These are phyloP conservation scores for Erannis defoliaria DNA, from an alignment of 2,888 invertebrate genomes.

Conservation along the genomic window DNA sequence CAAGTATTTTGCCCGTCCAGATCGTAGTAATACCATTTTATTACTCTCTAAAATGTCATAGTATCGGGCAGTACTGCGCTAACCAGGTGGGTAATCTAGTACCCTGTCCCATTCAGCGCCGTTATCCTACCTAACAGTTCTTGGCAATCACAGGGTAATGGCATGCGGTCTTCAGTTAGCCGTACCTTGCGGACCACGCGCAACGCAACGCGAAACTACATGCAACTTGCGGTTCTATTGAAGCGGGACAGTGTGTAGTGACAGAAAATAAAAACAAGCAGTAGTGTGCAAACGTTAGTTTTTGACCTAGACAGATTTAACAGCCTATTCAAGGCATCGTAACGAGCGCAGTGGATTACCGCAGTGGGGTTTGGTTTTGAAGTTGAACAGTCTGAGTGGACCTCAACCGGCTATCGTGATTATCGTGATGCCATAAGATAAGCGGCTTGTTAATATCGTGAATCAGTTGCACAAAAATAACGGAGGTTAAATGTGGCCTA, in stretches of 20 bases:
- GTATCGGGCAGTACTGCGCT: background rate
- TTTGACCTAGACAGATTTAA: no score
- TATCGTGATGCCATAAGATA: no score
- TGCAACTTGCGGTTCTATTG: conserved; percentile 38
- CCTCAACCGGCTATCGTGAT: no score
- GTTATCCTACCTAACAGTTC: conserved; percentile 69
- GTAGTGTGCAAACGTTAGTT: background rate
- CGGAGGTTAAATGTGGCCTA: background rate
- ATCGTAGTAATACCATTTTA: background rate
- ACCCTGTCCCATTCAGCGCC: conserved; percentile 48
- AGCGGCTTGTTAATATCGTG: no score
- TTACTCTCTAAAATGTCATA: conserved; percentile 7
- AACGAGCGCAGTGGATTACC: background rate
- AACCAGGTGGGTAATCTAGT: conserved; percentile 27
- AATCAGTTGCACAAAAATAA: no score
- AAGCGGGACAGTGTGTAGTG: conserved; percentile 41
- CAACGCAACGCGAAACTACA: conserved; percentile 43
- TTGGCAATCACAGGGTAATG: conserved; percentile 50
- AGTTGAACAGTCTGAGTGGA: no score
- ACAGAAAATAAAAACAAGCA: conserved; percentile 33
- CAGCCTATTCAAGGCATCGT: no score
- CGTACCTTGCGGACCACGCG: conserved; percentile 50
- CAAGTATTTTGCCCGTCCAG: no score
- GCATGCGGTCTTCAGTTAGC: conserved; percentile 52
- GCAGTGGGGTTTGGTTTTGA: no score